Percentiles rank a stretch among this genome's conserved stretches.
Evolutionary conservation across 1,140 invertebrate species (phyloP).

Genomic region (Pogonomyrmex californicus): DNA sequence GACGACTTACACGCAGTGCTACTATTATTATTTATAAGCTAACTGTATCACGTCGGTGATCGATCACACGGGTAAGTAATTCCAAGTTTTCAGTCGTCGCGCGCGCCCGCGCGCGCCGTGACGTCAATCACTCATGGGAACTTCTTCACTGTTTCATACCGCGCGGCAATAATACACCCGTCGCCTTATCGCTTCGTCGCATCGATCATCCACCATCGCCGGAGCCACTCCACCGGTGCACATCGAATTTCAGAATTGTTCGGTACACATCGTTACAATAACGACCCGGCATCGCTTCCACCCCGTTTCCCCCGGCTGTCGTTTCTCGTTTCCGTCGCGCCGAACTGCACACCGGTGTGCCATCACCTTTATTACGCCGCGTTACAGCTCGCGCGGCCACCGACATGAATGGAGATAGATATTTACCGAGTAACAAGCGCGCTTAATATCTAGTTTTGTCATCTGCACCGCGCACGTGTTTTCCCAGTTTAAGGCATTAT

Average conservation of each 20-base stretch:
- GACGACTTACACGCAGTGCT: neutral
- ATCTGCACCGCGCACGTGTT: neutral
- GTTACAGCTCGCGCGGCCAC: neutral
- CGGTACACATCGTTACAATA: constrained; percentile 60
- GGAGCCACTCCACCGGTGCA: constrained; percentile 15
- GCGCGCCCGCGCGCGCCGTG: constrained; percentile 25
- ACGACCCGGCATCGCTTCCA: constrained; percentile 57
- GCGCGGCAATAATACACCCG: constrained; percentile 55
- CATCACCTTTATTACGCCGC: constrained; percentile 56
- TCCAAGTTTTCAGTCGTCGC: constrained; percentile 48
- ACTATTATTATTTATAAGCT: constrained; percentile 54
- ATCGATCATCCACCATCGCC: constrained; percentile 53
- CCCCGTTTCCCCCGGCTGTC: constrained; percentile 41
- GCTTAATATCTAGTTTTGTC: neutral
- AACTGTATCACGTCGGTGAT: constrained; percentile 32
- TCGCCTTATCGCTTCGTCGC: constrained; percentile 52
- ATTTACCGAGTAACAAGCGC: constrained; percentile 34
- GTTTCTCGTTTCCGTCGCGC: constrained; percentile 45
- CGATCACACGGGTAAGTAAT: constrained; percentile 55
- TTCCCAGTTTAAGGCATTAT: neutral
- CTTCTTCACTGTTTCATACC: constrained; percentile 49
- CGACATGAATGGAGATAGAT: constrained; percentile 28
- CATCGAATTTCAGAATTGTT: constrained; percentile 63
- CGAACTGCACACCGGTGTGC: constrained; percentile 51
- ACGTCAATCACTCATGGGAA: constrained; percentile 54